Percentiles rank a stretch among this genome's conserved stretches.
phyloP scores from a whole-genome alignment of 92 coral and sea anemone species.

The Heteractis magnifica region DNA sequence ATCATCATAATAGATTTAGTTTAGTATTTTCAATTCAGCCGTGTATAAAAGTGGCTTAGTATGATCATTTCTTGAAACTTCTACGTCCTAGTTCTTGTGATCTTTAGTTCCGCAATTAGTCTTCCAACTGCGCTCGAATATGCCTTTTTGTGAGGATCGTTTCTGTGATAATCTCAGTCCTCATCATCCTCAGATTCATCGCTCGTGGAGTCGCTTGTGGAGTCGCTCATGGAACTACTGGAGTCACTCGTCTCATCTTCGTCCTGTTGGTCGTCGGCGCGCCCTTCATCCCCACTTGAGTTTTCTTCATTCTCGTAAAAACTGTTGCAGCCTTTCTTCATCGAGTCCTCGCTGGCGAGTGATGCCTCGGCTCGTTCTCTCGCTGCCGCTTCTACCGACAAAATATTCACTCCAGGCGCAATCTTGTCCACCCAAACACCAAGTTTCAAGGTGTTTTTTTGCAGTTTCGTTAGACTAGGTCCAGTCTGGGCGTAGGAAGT shows the following conservation, averaged over 20 bases:
- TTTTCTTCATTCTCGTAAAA: not conserved
- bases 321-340: not conserved
- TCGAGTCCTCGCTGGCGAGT: not conserved
- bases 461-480: not conserved
- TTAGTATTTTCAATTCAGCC: too few species aligned
- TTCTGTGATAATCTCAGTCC: too few species aligned
- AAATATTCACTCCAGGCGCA: not conserved
- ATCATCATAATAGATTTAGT: not conserved
- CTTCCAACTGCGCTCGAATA: too few species aligned
- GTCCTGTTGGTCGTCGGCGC: not conserved
- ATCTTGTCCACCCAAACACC: not conserved
- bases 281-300: not conserved
- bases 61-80: too few species aligned
- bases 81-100: too few species aligned
- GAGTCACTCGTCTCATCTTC: not conserved
- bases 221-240: too few species aligned
- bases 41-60: not conserved
- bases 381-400: not conserved
- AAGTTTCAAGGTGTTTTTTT: not conserved
- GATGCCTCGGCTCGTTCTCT: not conserved
- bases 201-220: too few species aligned
- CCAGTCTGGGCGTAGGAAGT: conserved; percentile 8
- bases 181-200: too few species aligned
- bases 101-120: too few species aligned
- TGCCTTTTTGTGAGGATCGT: too few species aligned